Base-by-base conservation (phyloP, 2,888 invertebrate species). In the Rotaria socialis region DNA sequence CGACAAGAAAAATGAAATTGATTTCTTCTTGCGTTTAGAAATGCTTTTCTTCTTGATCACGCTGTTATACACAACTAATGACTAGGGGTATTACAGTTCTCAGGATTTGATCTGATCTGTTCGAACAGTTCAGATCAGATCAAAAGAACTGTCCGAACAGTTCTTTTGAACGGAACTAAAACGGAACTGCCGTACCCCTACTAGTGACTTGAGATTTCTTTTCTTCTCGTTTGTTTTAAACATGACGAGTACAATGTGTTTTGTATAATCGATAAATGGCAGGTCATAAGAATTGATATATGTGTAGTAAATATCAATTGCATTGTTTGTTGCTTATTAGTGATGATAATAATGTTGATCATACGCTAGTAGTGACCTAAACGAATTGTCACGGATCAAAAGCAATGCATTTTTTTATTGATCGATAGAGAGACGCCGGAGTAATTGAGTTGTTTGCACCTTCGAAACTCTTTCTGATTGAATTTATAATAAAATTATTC, bases 1-100 rank as follows among this genome's bases (percentile, higher is more conserved):
- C 10, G 24, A 35, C 6, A 27, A 35, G 19, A 41, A 67, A 67
- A 35, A 67, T 35, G 67, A 67, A 67, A 67, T 67, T 35, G 67
- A 67, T 67, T 67, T 67, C 67, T 67, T 67, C 58, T 60, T 27
- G 58, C 58, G 58, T n/a, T 27, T 24, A 60, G n/a, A 60, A 60
- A 60, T 60, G 24, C 58, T 60, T 35, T 67, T 55, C 19, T 55
- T 55, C 55, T 6, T 55, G 19, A 55, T 22, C 55, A 55, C 7
- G 7, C 22, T 55, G 22, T 55, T 55, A 22, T 55, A 22, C 55
- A 55, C 55, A 55, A 55, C 22, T 55, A 55, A 1, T 55, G 22
- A 55, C 35, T 67, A 11, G 35, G 35, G 22, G n/a, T 67, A 35
- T 35, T 35, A 35, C 35, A 35, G 35, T 35, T 35, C 2, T 35